Evolutionary conservation across 2,888 invertebrate species (phyloP).

Genomic region (Ischnura elegans): DNA sequence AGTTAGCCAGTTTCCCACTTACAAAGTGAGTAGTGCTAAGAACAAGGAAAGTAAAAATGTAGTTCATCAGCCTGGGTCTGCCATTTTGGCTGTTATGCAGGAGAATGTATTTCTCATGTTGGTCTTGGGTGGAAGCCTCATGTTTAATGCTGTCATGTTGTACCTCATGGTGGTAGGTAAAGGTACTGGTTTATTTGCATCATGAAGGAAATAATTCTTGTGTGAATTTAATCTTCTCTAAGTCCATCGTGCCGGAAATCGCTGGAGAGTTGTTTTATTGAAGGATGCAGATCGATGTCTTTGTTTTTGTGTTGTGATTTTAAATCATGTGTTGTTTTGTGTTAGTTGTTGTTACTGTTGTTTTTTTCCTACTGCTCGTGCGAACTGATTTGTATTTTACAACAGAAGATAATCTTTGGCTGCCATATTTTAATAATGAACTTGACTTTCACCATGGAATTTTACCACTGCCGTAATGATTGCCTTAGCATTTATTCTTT

Average conservation of each 20-base stretch:
- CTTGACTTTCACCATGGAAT: not conserved
- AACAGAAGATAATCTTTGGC: not conserved
- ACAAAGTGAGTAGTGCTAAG: not conserved
- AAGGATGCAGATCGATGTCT: not conserved
- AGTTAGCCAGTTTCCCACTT: not conserved
- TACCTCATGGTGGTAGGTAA: slow-evolving; percentile 25
- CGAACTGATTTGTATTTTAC: not conserved
- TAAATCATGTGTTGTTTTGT: not conserved
- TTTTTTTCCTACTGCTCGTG: not conserved
- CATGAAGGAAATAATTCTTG: not conserved
- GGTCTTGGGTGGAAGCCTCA: slow-evolving; percentile 30
- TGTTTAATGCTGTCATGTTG: slow-evolving; percentile 55
- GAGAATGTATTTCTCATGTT: slow-evolving; percentile 40
- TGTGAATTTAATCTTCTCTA: not conserved
- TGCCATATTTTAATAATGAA: not conserved
- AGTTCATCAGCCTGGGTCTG: not conserved
- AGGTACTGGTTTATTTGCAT: slow-evolving; percentile 23
- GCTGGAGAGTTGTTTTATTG: not conserved
- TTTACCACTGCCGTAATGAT: slow-evolving; percentile 36
- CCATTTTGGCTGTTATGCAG: slow-evolving; percentile 40
- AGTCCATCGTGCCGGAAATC: not conserved
- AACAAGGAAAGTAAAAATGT: slow-evolving; percentile 9
- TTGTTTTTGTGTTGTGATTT: slow-evolving; percentile 20
- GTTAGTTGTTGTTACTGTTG: not conserved
- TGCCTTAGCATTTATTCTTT: slow-evolving; percentile 25